Percentiles rank a stretch among this genome's conserved stretches.
phyloP scores from a whole-genome alignment of 2,797 vertebrate species.

The Eremophila alpestris region DNA sequence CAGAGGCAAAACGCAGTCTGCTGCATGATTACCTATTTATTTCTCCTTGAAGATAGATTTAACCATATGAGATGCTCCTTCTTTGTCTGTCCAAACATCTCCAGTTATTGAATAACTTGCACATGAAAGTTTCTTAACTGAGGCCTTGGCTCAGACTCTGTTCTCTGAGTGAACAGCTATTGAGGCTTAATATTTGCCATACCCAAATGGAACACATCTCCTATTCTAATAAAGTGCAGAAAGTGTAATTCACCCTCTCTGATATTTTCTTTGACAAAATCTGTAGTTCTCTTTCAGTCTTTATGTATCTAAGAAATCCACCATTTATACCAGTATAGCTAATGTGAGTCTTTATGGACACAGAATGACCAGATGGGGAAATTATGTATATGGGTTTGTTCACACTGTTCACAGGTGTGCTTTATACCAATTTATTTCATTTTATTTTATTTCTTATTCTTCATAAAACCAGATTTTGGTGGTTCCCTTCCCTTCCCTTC shows the following conservation, averaged over 20 bases:
- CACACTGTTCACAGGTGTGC: background rate
- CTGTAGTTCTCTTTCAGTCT: background rate
- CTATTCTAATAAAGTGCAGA: conserved; percentile 37
- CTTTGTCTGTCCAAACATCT: background rate
- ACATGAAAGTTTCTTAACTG: conserved; percentile 10
- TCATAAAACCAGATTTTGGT: background rate
- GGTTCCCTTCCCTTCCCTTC: background rate
- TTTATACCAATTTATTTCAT: background rate
- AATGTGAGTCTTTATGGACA: background rate
- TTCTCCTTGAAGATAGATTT: background rate
- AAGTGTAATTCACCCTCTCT: conserved; percentile 16
- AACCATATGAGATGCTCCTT: background rate
- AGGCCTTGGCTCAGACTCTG: conserved; percentile 35
- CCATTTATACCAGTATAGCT: background rate
- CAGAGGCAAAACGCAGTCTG: background rate
- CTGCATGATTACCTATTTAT: background rate
- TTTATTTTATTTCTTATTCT: background rate
- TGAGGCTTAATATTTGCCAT: conserved; percentile 53
- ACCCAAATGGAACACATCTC: background rate
- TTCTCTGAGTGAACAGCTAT: conserved; percentile 41
- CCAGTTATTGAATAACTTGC: background rate
- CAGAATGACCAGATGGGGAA: background rate
- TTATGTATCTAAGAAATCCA: background rate
- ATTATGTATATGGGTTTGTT: background rate
- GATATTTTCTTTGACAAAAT: background rate